Conservation (phyloP, 1,140 invertebrate genomes). For the Bicyclus anynana region DNA sequence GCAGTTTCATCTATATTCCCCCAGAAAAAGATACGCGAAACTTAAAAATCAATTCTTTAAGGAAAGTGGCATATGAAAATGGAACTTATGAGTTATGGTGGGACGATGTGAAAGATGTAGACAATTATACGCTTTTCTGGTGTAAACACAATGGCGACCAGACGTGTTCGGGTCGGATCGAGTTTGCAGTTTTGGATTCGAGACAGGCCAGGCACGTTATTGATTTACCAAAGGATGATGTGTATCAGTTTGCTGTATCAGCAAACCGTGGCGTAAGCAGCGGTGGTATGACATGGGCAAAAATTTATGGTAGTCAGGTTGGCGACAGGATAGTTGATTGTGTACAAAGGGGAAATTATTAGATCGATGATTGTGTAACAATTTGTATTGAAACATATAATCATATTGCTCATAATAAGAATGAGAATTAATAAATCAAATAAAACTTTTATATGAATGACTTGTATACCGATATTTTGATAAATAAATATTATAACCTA, state of each 20-base stretch:
- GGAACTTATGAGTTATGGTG: constrained; percentile 85
- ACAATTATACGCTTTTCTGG: constrained; percentile 86
- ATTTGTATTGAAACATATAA: no score
- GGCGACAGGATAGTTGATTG: no score
- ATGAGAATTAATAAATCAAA: no score
- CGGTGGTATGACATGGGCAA: constrained; percentile 88
- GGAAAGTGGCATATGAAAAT: constrained; percentile 79
- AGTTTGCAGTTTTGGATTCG: constrained; percentile 52
- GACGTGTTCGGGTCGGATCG: constrained; percentile 56
- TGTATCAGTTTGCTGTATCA: constrained; percentile 82
- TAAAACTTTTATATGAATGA: no score
- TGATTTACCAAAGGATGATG: constrained; percentile 52
- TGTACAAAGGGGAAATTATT: no score
- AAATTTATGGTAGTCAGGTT: no score
- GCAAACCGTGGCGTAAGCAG: constrained; percentile 80
- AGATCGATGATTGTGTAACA: no score
- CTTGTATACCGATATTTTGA: no score
- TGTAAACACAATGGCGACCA: constrained; percentile 75
- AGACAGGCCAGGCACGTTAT: constrained; percentile 55
- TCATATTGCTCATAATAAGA: no score
- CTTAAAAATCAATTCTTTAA: constrained; percentile 82
- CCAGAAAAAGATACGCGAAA: constrained; percentile 75
- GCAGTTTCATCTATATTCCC: constrained; percentile 80
- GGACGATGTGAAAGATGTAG: constrained; percentile 74
- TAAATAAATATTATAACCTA: no score